Evolutionary conservation across 2,888 invertebrate species (phyloP), one percentile per base, ranked within the genome.

Genomic region (Myopa testacea): DNA sequence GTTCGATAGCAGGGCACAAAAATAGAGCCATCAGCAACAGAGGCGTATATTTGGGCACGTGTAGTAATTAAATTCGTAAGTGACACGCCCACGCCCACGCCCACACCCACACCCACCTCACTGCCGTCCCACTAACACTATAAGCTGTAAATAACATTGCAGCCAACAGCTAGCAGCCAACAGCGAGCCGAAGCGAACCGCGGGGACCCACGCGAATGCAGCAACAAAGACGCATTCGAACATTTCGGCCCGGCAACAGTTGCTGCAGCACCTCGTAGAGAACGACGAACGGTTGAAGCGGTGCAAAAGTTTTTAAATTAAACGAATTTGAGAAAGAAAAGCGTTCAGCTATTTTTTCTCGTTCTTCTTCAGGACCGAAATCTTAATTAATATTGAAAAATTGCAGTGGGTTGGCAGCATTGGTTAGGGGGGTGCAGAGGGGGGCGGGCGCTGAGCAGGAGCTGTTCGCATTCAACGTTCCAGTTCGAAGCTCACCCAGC

Each of bases 311-410:
- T 73, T 73, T 63, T n/a, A 73, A 73, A 63, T 63, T 45, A 73
- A 63, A 63, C 50, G 73, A 62, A 63, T 63, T 63, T 19, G 73
- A 62, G 45, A 50, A 50, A 50, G 73, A 26, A 73, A 73, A 40
- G 50, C n/a, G n/a, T 38, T 68, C 40, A 6, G 37, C 6, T 58
- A 38, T 60, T 55, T 60, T 55, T 40, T n/a, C n/a, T 37, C 14
- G 8, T 50, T 6, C 10, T 16, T 72, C 34, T 38, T 60, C 16
- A 58, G n/a, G 34, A 60, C 72, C 38, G 62, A 67, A 75, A 75
- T 75, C 75, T 75, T 75, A 75, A 75, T 75, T 75, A 75, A 75
- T 75, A 75, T 75, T 40, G 68, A 67, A 68, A 67, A 75, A 75
- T 68, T 68, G 75, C 58, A 75, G 38, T 67, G 75, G 38, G 37